These are phyloP conservation scores for Tryphoninae sp. DNA, from an alignment of 2,888 invertebrate species.

Conservation along the genomic window DNA sequence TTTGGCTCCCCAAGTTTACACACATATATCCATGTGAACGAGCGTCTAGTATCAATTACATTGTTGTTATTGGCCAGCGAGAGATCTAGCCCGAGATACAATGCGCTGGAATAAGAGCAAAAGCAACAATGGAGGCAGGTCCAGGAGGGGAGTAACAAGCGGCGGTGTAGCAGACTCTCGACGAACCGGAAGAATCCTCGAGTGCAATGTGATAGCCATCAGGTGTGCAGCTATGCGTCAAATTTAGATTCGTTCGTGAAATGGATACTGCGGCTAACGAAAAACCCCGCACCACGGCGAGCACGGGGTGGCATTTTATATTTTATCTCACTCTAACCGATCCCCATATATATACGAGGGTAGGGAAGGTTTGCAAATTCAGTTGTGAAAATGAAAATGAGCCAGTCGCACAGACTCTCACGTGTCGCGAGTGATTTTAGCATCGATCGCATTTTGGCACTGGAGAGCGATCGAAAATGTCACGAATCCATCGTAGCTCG, in stretches of 20 bases:
- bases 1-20: conserved; percentile 3
- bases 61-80: conserved; percentile 78
- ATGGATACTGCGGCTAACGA: conserved; percentile 69
- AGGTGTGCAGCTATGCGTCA: conserved; percentile 79
- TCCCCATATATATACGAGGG: conserved; percentile 66
- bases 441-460: conserved; percentile 74
- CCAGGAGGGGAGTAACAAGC: conserved; percentile 53
- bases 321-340: conserved; percentile 25
- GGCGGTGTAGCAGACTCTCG: conserved; percentile 24
- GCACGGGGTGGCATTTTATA: conserved; percentile 35
- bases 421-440: conserved; percentile 74
- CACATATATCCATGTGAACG: conserved; percentile 39
- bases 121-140: conserved; percentile 73
- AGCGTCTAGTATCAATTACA: conserved; percentile 79
- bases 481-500: neutral
- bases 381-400: conserved; percentile 73
- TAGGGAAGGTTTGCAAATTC: conserved; percentile 63
- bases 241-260: conserved; percentile 75
- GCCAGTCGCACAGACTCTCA: conserved; percentile 65
- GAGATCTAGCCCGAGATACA: conserved; percentile 75
- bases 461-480: conserved; percentile 53
- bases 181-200: conserved; percentile 51
- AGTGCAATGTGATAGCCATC: conserved; percentile 77
- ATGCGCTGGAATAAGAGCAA: conserved; percentile 80
- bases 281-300: conserved; percentile 36